Percentiles rank a stretch among this genome's conserved stretches.
These are phyloP conservation scores for Pegoplata infirma DNA, from an alignment of 2,888 invertebrate genomes.

Conservation along the genomic window DNA sequence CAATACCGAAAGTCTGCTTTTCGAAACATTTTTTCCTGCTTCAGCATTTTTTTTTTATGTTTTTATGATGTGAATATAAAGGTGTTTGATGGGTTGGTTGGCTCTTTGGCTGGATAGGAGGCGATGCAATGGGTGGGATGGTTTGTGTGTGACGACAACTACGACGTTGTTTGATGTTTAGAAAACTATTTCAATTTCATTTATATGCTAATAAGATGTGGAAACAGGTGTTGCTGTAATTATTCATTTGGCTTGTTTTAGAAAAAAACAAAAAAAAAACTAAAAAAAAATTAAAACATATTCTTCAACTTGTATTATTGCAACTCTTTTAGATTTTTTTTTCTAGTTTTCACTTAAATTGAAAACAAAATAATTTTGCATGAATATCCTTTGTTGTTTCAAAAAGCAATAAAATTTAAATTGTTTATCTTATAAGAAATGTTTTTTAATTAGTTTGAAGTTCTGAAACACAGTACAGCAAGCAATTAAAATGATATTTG, in stretches of 20 bases:
- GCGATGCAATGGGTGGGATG: too few relatives aligned
- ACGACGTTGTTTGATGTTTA: constrained; percentile 54
- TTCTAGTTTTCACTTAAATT: background rate
- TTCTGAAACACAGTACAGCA: too few relatives aligned
- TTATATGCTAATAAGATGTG: constrained; percentile 65
- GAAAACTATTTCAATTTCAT: constrained; percentile 64
- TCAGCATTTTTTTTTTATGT: constrained; percentile 27
- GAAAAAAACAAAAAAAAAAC: background rate
- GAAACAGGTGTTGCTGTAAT: constrained; percentile 59
- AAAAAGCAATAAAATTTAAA: background rate
- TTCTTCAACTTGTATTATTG: background rate
- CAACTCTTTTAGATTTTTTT: background rate
- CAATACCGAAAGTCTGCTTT: background rate
- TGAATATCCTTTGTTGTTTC: background rate
- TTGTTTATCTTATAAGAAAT: background rate
- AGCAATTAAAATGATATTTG: too few relatives aligned
- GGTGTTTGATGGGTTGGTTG: constrained; percentile 7
- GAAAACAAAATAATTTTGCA: background rate
- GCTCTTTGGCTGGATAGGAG: background rate
- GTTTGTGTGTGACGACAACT: constrained; percentile 7
- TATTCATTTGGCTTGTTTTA: constrained; percentile 53
- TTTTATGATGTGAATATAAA: background rate
- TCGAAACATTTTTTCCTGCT: background rate
- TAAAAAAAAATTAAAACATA: constrained; percentile 14
- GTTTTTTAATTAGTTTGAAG: too few relatives aligned